Base-by-base conservation (phyloP, 2,888 invertebrate species). In the Nebria brevicollis region DNA sequence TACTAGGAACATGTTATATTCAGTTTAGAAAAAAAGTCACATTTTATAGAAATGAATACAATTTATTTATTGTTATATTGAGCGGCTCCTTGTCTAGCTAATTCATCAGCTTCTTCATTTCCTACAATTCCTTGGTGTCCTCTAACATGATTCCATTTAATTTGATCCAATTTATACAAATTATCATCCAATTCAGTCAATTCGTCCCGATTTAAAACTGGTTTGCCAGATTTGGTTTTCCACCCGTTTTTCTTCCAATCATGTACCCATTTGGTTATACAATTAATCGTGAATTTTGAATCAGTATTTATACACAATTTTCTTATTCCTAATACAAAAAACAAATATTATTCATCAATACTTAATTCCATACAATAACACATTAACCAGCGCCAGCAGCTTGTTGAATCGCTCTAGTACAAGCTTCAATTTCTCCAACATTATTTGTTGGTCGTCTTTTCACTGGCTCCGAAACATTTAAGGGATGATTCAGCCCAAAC, bases 391-490 rank as follows among this genome's bases (percentile, higher is more conserved):
- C 82, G 84, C 84, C n/a, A 73, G 76, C 76, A 20, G 97, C 97
- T 84, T 93, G 89, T 85, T 91, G 90, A 8, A 97, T 93, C 3
- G 98, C 98, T 86, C 91, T 89, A 81, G 92, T 95, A 0, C 95
- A 94, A 1, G 96, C 99, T 90, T 97, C 95, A 83, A 99, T 98
- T 90, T 99, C 99, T 8, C 98, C 99, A 85, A 95, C 94, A 88
- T 99, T 99, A 87, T 99, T 99, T 0, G 99, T 99, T 6, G 96
- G 94, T 81, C 94, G 91, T 3, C 97, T 97, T 2, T 90, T 87
- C 0, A 97, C 94, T 1, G 95, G 95, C 86, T 94, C 93, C 13
- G 95, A 94, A 5, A 94, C 89, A 89, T 98, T 98, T 83, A 94
- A 87, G 0, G 92, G 91, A 90, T 96, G 94, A 82, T 91, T 89